A percentile compares a stretch with the other conserved stretches of the same genome.
phyloP scores from a whole-genome alignment of 2,113 vertebrate species.

The Erinaceus europaeus region DNA sequence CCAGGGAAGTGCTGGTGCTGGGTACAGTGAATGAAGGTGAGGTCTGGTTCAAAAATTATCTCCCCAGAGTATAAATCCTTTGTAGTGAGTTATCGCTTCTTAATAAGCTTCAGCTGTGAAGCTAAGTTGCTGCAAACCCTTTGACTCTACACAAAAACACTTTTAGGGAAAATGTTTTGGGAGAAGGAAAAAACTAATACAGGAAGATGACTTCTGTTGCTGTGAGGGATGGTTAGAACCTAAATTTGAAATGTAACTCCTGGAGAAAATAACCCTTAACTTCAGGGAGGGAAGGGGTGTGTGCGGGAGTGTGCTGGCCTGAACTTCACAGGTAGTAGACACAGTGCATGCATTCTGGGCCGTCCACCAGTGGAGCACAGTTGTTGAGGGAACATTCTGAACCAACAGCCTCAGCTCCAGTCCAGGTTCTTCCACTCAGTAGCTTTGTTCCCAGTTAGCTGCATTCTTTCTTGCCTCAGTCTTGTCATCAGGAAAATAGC shows the following conservation, averaged over 20 bases:
- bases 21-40: not conserved
- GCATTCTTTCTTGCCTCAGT: not conserved
- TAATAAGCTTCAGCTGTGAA: not conserved
- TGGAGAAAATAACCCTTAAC: not conserved
- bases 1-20: not conserved
- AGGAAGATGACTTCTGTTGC: not conserved
- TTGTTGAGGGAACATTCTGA: too few relatives aligned
- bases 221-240: not conserved
- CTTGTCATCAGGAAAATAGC: conserved; percentile 14
- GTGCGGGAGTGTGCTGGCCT: not conserved
- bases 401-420: too few relatives aligned
- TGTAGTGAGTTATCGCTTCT: conserved; percentile 18
- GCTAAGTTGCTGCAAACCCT: conserved; percentile 16
- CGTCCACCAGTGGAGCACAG: too few relatives aligned
- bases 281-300: not conserved
- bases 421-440: too few relatives aligned
- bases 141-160: not conserved
- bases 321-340: too few relatives aligned
- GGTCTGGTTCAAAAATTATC: too few relatives aligned
- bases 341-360: too few relatives aligned
- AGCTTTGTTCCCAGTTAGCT: not conserved
- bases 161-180: conserved; percentile 20
- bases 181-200: not conserved
- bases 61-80: not conserved
- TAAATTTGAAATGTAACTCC: conserved; percentile 22